Percentiles rank a stretch among this genome's conserved stretches.
phyloP scores from a whole-genome alignment of 2,888 invertebrate genomes.

The Archips xylosteana region DNA sequence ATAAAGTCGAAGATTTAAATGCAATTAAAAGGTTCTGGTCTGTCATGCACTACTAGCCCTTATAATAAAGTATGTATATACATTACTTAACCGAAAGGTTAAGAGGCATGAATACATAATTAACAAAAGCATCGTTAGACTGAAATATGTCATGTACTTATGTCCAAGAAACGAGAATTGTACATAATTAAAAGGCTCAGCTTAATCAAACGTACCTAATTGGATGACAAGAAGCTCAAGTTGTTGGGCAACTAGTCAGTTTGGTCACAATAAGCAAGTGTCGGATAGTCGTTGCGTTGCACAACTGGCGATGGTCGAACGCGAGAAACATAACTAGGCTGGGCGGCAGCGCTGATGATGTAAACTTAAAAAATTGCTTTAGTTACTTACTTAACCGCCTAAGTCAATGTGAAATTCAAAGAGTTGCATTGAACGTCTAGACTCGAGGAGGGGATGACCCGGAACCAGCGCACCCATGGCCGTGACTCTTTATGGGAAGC shows the following conservation, averaged over 20 bases:
- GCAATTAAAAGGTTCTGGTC: background rate
- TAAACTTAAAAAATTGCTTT: conserved; percentile 85
- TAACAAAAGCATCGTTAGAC: conserved; percentile 10
- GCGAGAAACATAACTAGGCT: conserved; percentile 85
- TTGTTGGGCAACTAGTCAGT: conserved; percentile 78
- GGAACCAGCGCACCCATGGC: conserved; percentile 71
- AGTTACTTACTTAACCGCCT: conserved; percentile 81
- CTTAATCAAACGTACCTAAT: conserved; percentile 72
- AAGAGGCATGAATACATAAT: conserved; percentile 14
- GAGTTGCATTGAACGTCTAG: conserved; percentile 70
- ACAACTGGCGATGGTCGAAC: conserved; percentile 82
- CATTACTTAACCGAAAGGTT: background rate
- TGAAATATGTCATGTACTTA: conserved; percentile 12
- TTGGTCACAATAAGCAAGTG: conserved; percentile 82
- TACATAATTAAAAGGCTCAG: conserved; percentile 62
- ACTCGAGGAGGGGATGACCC: conserved; percentile 70
- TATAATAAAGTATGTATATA: background rate
- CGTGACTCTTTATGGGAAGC: conserved; percentile 57
- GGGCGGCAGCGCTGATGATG: conserved; percentile 79
- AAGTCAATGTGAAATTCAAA: conserved; percentile 77
- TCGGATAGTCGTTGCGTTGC: conserved; percentile 79
- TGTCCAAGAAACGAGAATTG: conserved; percentile 43
- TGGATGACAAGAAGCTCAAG: conserved; percentile 80
- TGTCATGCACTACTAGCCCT: background rate
- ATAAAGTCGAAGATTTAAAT: background rate